Evolutionary conservation across 64 coral and sea anemone species (phyloP), one percentile per base, ranked within the genome.

Genomic region (Montipora foliosa): DNA sequence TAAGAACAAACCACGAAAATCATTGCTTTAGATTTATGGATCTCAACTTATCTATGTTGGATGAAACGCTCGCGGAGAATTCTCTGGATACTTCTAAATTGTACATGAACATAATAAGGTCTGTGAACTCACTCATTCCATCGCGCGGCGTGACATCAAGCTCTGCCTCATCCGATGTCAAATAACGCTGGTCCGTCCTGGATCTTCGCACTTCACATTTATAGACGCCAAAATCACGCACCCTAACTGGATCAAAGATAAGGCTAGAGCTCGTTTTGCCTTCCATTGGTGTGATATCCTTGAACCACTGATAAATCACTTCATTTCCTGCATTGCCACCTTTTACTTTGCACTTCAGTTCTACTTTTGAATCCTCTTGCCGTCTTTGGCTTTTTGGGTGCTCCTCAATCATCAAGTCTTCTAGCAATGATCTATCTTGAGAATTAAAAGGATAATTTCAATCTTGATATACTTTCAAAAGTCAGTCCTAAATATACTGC

Each of bases 151-250:
- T 8, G 7, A 84, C 61, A 21, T 84, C 82, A 47, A 84, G 44
- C 45, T 84, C 61, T 49, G 61, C 82, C 6, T 7, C 0, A 6
- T 4, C 8, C 5, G 79, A 82, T 8, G 0, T 1, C 70, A 74
- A 14, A 76, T 8, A 14, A 5, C 16, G 10, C 4, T 21, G 37
- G 24, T 6, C 82, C 49, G 15, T 45, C 5, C 2, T 15, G 37
- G 0, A 37, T 5, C 52, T 55, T 1, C 17, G 68, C 6, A 70
- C 82, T 84, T 84, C 16, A 69, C 82, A 84, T n/a, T 2, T 19
- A 49, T 84, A 84, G 17, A 6, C n/a, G 6, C 82, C 82, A 84
- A 84, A 84, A 62, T 84, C 82, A 3, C 6, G 14, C 16, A 70
- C 1, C 2, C 46, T n/a, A 4, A 84, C 82, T n/a, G 0, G 13